Base-by-base conservation (phyloP, 2,888 invertebrate species). In the Megastigmus dorsalis region DNA sequence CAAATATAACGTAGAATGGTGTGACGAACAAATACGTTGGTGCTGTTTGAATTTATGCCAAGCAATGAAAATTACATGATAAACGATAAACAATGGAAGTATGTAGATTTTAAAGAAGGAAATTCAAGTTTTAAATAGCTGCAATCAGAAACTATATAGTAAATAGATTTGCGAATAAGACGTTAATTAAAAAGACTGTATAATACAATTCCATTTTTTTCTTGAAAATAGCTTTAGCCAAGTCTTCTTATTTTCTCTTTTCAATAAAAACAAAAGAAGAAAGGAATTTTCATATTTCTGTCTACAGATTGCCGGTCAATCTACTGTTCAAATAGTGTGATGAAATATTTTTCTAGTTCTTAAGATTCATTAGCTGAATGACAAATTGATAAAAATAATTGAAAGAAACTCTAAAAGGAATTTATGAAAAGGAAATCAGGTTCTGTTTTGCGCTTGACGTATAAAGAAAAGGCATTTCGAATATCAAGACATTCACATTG, bases 241-340 rank as follows among this genome's bases (percentile, higher is more conserved):
- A 43, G 36, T 54, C 60, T 66, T 52, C 50, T 62, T 52, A 20
- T 55, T 60, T 60, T 43, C 13, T 52, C 18, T 72, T 48, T 45
- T 43, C 23, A 26, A 30, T 18, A n/a, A 30, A n/a, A 52, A 50
- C n/a, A 38, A 62, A 26, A 68, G 50, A 41, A 48, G 38, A 52
- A 36, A 28, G 36, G 26, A 15, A 50, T 50, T 54, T 20, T n/a
- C 2, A 48, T 30, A 50, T 54, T 38, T 79, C 71, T 28, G 59
- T 69, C 18, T 5, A 76, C 33, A 76, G 82, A 71, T 82, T 80
- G 81, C 82, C 79, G 82, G 82, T 52, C 79, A 77, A 80, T 80
- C 80, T 71, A 55, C 60, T 74, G 41, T 70, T 69, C 23, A 71
- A 65, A 66, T 59, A 76, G 71, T 75, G 66, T 55, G 72, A 23